Conservation (phyloP, 2,888 invertebrate genomes). For the Mythimna pallens region DNA sequence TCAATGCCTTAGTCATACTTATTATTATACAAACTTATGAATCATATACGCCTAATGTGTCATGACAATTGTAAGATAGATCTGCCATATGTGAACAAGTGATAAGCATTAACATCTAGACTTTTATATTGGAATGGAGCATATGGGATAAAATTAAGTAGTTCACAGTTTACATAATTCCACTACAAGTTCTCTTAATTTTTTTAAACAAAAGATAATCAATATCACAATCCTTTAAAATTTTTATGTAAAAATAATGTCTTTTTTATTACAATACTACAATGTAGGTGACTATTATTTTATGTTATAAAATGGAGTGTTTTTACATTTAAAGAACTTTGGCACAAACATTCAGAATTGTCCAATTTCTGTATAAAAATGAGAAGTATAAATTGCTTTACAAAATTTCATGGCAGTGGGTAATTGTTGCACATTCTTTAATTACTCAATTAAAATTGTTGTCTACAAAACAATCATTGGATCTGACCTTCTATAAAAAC, state of each 20-base stretch:
- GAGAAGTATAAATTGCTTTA: conserved; percentile 33
- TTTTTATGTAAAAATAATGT: conserved; percentile 32
- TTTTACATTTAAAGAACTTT: conserved; percentile 58
- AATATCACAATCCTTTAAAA: conserved; percentile 14
- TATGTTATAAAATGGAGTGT: conserved; percentile 43
- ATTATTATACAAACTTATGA: conserved; percentile 61
- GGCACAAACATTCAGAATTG: conserved; percentile 68
- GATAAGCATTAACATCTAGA: conserved; percentile 49
- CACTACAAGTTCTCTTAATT: conserved; percentile 20
- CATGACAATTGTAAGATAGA: conserved; percentile 43
- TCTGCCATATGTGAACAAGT: conserved; percentile 44
- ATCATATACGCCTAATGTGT: conserved; percentile 61
- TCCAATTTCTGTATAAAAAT: conserved; percentile 46
- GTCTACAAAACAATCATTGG: conserved; percentile 31
- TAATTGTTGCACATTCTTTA: conserved; percentile 46
- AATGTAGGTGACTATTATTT: conserved; percentile 26
- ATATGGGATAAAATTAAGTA: conserved; percentile 8
- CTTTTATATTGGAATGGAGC: conserved; percentile 34
- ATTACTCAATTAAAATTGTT: conserved; percentile 46
- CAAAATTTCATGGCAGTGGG: conserved; percentile 60
- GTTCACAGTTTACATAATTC: conserved; percentile 19
- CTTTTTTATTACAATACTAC: conserved; percentile 30
- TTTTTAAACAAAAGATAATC: conserved; percentile 25
- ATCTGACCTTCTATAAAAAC: conserved; percentile 59
- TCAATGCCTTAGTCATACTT: conserved; percentile 64